Evolutionary conservation across 2,797 vertebrate species (phyloP).

Genomic region (Pteronotus mesoamericanus): DNA sequence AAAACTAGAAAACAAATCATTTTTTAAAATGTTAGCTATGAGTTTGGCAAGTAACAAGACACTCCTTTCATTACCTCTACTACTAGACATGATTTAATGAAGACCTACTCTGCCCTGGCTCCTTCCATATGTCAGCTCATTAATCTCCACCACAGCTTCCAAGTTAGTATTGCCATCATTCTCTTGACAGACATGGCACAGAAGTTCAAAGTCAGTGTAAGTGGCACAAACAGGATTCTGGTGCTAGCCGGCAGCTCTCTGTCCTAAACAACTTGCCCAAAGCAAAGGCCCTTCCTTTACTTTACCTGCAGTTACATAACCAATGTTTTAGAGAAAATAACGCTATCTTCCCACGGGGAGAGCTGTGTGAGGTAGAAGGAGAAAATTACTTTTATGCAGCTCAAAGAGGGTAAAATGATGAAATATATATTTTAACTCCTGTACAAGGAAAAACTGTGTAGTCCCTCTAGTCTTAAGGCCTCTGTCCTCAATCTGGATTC

Average conservation of each 20-base stretch:
- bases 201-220: neutral
- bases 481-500: neutral
- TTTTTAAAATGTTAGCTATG: neutral
- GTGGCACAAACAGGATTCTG: neutral
- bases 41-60: neutral
- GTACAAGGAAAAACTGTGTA: neutral
- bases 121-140: neutral
- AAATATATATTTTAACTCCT: neutral
- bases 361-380: neutral
- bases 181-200: neutral
- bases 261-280: neutral
- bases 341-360: neutral
- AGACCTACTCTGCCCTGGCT: neutral
- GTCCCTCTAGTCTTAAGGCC: neutral
- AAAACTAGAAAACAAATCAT: neutral
- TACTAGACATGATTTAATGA: neutral
- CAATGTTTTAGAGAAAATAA: neutral
- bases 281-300: neutral
- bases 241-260: neutral
- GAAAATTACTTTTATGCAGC: neutral
- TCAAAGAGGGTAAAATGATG: neutral
- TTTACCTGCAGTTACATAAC: neutral
- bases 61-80: neutral
- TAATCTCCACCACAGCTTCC: neutral
- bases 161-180: neutral